phyloP scores from a whole-genome alignment of 2,888 invertebrate genomes.

The Agriotes lineatus region DNA sequence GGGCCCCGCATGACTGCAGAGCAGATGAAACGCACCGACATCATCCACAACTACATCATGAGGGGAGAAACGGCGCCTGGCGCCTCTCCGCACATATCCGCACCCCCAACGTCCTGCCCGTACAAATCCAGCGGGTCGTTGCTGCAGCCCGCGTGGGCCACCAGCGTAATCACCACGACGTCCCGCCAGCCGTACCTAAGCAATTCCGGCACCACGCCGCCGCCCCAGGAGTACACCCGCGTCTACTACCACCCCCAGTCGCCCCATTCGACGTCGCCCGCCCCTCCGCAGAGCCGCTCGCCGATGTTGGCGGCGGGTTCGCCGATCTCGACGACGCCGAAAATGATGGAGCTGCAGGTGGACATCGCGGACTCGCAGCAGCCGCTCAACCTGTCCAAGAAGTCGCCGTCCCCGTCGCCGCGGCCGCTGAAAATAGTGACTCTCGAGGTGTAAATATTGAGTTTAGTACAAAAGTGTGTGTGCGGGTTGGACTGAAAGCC shows the following conservation, averaged over 20 bases:
- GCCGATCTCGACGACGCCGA: conserved; percentile 65
- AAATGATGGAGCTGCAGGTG: conserved; percentile 83
- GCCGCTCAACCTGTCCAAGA: conserved; percentile 91
- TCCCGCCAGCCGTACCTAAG: conserved; percentile 64
- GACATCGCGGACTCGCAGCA: conserved; percentile 85
- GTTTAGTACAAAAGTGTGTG: conserved; percentile 59
- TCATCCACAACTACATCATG: conserved; percentile 93
- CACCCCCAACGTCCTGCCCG: conserved; percentile 67
- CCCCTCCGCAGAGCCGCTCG: conserved; percentile 62
- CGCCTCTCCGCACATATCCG: conserved; percentile 69
- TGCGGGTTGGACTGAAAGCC: conserved; percentile 52
- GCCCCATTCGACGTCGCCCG: conserved; percentile 66
- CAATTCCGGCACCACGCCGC: conserved; percentile 59
- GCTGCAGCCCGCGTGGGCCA: conserved; percentile 66
- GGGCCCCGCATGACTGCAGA: conserved; percentile 95
- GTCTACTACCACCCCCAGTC: conserved; percentile 63
- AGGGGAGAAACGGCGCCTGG: conserved; percentile 73
- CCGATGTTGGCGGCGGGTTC: conserved; percentile 66
- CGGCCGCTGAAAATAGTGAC: conserved; percentile 68
- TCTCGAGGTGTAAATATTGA: conserved; percentile 62
- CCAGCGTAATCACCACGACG: conserved; percentile 74
- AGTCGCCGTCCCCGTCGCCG: conserved; percentile 83
- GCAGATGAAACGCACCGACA: conserved; percentile 91
- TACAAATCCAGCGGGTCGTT: conserved; percentile 59
- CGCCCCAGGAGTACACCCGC: conserved; percentile 66